Evolutionary conservation across 2,888 invertebrate species (phyloP).

Genomic region (Heliconius ethilla): DNA sequence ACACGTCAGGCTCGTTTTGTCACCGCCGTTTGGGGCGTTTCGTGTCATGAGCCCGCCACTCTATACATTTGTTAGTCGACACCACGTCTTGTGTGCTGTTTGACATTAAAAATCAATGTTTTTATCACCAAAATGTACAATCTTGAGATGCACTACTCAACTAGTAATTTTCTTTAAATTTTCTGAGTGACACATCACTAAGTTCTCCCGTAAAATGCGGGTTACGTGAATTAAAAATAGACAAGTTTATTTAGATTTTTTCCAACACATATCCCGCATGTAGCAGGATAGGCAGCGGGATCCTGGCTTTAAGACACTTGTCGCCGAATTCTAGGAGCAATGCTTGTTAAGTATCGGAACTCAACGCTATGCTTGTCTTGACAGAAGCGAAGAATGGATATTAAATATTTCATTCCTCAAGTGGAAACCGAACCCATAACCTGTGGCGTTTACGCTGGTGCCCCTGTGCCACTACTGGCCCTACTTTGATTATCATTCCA

Average conservation of each 20-base stretch:
- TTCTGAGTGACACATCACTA: background rate
- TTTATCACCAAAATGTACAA: too few relatives aligned
- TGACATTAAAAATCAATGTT: background rate
- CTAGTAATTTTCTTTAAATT: background rate
- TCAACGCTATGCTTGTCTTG: background rate
- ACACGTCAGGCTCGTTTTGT: conserved; percentile 54
- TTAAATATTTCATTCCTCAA: background rate
- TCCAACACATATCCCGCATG: background rate
- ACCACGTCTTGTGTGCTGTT: conserved; percentile 27
- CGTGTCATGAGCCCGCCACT: conserved; percentile 36
- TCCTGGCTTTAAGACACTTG: background rate
- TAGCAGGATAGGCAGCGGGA: background rate
- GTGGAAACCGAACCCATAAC: too few relatives aligned
- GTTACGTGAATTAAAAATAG: too few relatives aligned
- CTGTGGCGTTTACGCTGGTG: too few relatives aligned
- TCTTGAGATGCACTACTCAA: background rate
- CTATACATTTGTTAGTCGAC: conserved; percentile 39
- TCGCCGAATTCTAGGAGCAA: background rate
- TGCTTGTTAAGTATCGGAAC: background rate
- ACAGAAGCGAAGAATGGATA: background rate
- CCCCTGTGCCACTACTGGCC: too few relatives aligned
- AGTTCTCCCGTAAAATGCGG: background rate
- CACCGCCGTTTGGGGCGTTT: conserved; percentile 43
- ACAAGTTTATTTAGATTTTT: background rate
- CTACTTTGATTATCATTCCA: too few relatives aligned